Evolutionary conservation across 2,888 invertebrate species (phyloP).

Genomic region (Calliphora vomitoria): DNA sequence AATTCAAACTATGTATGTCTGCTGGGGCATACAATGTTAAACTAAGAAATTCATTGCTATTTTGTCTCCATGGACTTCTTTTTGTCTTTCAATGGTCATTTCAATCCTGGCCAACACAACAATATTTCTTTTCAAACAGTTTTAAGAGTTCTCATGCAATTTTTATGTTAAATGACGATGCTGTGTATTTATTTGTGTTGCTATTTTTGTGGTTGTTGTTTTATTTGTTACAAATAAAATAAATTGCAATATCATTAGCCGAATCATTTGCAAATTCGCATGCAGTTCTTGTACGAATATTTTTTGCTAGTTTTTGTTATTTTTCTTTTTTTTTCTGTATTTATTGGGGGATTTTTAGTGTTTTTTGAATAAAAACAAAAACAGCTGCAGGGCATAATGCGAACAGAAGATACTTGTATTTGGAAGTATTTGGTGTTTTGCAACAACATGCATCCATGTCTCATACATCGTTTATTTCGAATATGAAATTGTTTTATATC

Average conservation of each 20-base stretch:
- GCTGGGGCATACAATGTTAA: conserved; percentile 19
- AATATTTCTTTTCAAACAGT: conserved; percentile 5
- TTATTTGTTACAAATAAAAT: conserved; percentile 71
- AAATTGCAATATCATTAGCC: conserved; percentile 74
- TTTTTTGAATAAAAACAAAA: conserved; percentile 10
- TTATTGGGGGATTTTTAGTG: background rate
- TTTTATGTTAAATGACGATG: conserved; percentile 65
- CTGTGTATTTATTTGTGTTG: conserved; percentile 51
- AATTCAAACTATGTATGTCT: conserved; percentile 59
- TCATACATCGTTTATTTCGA: conserved; percentile 23
- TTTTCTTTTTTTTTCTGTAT: conserved; percentile 16
- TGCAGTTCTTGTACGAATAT: conserved; percentile 29
- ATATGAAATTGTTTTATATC: conserved; percentile 49
- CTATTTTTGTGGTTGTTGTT: conserved; percentile 36
- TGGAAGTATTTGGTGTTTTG: conserved; percentile 26
- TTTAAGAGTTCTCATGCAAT: conserved; percentile 60
- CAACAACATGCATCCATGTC: conserved; percentile 31
- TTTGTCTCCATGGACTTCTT: conserved; percentile 63
- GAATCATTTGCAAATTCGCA: conserved; percentile 73
- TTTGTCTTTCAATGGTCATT: conserved; percentile 62
- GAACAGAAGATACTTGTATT: conserved; percentile 51
- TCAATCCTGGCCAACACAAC: conserved; percentile 41
- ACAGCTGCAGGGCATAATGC: conserved; percentile 69
- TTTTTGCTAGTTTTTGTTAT: background rate
- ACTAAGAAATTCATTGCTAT: background rate